A percentile compares a stretch with the other conserved stretches of the same genome.
These are phyloP conservation scores for Rutpela maculata DNA, from an alignment of 2,888 invertebrate genomes.

Conservation along the genomic window DNA sequence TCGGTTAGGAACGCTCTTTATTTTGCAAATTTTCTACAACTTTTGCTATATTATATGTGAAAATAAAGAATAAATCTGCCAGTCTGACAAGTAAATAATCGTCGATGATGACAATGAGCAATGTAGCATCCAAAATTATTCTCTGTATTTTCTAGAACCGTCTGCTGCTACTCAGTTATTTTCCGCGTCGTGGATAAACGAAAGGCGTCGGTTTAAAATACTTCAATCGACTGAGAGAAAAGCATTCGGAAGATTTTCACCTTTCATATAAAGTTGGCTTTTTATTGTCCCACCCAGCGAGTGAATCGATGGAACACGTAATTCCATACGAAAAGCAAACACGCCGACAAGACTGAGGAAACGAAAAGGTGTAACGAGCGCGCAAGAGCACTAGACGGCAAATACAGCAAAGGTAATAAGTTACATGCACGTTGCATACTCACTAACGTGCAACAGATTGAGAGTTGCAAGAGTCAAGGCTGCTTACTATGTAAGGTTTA, in stretches of 20 bases:
- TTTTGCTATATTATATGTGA: no score
- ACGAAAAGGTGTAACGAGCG: conserved; percentile 19
- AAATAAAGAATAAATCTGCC: no score
- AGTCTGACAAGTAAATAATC: no score
- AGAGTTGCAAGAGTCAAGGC: conserved; percentile 11
- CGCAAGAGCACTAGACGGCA: conserved; percentile 20
- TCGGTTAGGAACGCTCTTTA: no score
- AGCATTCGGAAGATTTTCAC: conserved; percentile 33
- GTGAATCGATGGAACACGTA: conserved; percentile 36
- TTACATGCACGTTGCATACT: conserved; percentile 29
- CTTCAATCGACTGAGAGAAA: conserved; percentile 8
- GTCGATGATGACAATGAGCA: no score
- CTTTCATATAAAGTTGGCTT: conserved; percentile 35
- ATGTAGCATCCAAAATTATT: not conserved
- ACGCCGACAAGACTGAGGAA: conserved; percentile 2
- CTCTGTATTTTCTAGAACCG: conserved; percentile 14
- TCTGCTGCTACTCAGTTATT: conserved; percentile 22
- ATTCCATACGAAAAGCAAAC: conserved; percentile 36
- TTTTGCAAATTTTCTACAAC: no score
- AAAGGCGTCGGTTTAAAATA: conserved; percentile 19
- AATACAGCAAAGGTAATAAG: conserved; percentile 40
- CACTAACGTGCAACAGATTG: conserved; percentile 39
- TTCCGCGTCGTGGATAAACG: conserved; percentile 11
- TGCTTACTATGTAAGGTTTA: not conserved
- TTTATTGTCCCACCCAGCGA: conserved; percentile 30